These are phyloP conservation scores for Heterodera carotae DNA, from an alignment of 1,140 invertebrate species.

Conservation along the genomic window DNA sequence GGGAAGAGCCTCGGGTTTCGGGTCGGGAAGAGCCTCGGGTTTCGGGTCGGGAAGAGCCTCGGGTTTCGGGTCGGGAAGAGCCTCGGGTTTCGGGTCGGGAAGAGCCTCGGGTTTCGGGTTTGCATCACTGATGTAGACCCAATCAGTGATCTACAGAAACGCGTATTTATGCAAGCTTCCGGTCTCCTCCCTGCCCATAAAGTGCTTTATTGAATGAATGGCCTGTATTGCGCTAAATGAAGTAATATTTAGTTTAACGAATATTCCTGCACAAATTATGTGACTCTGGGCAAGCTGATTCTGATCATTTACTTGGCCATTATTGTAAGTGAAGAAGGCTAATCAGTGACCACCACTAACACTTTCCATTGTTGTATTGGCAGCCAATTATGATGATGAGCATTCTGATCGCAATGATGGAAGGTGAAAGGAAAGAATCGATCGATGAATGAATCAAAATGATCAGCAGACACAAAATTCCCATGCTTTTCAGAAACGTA, in stretches of 20 bases:
- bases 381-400: constrained; percentile 70
- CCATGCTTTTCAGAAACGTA: constrained; percentile 67
- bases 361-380: neutral
- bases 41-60: no score
- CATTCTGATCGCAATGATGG: constrained; percentile 70
- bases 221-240: neutral
- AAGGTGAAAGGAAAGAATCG: no score
- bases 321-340: constrained; percentile 17
- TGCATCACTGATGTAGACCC: no score
- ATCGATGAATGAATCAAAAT: neutral
- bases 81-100: no score
- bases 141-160: no score
- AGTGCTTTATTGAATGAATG: no score
- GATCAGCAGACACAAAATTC: neutral
- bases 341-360: neutral
- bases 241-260: constrained; percentile 80
- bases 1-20: no score
- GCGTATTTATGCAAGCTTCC: no score
- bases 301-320: constrained; percentile 96
- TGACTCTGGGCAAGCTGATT: constrained; percentile 79
- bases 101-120: no score
- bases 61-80: no score
- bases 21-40: no score
- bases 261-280: constrained; percentile 83
- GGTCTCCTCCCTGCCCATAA: no score